Evolutionary conservation across 2,888 invertebrate genomes (phyloP), one percentile per base, ranked within the genome.

Genomic region (Cataglyphis cursor): DNA sequence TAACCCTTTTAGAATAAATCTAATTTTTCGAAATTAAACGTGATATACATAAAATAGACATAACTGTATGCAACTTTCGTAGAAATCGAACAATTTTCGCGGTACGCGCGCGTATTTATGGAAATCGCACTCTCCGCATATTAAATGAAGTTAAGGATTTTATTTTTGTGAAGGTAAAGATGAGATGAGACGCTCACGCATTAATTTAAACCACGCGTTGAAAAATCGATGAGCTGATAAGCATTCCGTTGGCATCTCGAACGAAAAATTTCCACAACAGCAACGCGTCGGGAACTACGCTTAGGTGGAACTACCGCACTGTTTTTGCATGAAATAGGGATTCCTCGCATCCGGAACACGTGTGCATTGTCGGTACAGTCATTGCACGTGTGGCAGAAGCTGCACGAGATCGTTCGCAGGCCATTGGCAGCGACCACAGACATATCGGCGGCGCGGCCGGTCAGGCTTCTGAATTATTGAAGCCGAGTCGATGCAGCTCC

Each of bases 381-480:
- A 57, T 78, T 41, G 70, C 70, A 57, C 78, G 78, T 59, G 59
- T 70, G 3, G 41, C 18, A 12, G 21, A 31, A 59, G 68, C 31
- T 72, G 72, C 78, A 70, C 72, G 78, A 80, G 78, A 80, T 44
- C 15, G 10, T 38, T 74, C 31, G 78, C 72, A 57, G 38, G 64
- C 54, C 21, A 64, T 80, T 59, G 70, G 66, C 54, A 70, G 80
- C 57, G 62, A 89, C 85, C 89, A 64, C 85, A 84, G 82, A 85
- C 89, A 68, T 85, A 72, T 64, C 81, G 88, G 76, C 81, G 81
- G 64, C 64, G 76, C n/a, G 85, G 76, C 80, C 82, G 61, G 83
- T 81, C 83, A 38, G 74, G 51, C 76, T 83, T 86, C 72, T 89
- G 89, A 89, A 89, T 89, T 89, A 89, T 89, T 89, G 78, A 89